These are phyloP conservation scores for Ficedula albicollis DNA, from an alignment of 2,797 vertebrate genomes.

Conservation along the genomic window DNA sequence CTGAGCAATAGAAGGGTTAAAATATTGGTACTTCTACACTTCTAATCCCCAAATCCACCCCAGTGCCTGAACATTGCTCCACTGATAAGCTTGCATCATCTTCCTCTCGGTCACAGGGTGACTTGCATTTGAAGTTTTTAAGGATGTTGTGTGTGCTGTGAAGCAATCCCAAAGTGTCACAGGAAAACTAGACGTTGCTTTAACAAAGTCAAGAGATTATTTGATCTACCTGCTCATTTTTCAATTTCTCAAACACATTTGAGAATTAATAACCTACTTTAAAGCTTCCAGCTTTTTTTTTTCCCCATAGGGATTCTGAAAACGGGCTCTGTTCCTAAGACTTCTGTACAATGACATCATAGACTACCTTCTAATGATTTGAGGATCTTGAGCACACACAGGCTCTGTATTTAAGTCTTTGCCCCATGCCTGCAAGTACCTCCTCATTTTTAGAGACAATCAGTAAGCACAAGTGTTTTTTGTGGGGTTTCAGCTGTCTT, in stretches of 20 bases:
- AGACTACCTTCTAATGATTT: background rate
- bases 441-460: background rate
- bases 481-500: background rate
- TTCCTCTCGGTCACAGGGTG: accelerated
- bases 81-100: background rate
- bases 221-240: background rate
- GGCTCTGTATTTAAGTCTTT: background rate
- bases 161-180: background rate
- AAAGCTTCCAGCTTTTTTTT: background rate
- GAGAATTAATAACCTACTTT: background rate
- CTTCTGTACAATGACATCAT: background rate
- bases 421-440: background rate
- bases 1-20: background rate
- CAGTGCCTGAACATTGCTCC: background rate
- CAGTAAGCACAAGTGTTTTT: background rate
- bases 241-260: background rate
- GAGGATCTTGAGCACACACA: background rate
- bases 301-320: background rate
- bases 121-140: background rate
- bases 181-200: background rate
- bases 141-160: background rate
- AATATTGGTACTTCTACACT: background rate
- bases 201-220: background rate
- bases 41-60: background rate
- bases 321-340: background rate